Base-by-base conservation (phyloP, 2,888 invertebrate genomes). In the Heteromyza rotundicornis region DNA sequence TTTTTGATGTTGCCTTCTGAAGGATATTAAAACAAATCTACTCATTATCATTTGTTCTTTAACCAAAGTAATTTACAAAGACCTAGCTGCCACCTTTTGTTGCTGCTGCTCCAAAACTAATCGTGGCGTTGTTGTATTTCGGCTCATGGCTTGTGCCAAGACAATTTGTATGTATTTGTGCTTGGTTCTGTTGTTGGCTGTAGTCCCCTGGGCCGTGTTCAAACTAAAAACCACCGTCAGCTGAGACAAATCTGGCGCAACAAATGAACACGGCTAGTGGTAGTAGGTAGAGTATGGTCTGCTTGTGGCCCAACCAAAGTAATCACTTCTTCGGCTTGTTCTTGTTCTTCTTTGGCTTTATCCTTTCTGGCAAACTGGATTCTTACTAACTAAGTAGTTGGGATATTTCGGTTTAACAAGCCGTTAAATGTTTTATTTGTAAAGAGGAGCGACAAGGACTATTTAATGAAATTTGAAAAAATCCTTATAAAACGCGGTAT, bases 241-340 rank as follows among this genome's bases (percentile, higher is more conserved):
- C 67, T 72, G 72, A 73, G 76, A 77, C 78, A 74, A 75, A 75
- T 77, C 75, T 77, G 64, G 76, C 77, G 76, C 77, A 76, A 77
- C 75, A 77, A 75, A 75, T 75, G 75, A 73, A 47, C 17, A 20
- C 20, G 47, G 19, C 10, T 40, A 3, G 10, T 8, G 10, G 40
- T 40, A 12, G 40, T 47, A 3, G 47, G 20, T 2, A 47, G 3
- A 19, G 17, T 17, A 19, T 47, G 7, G 17, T 19, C 20, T 27
- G 27, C 40, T 36, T 57, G 14, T 17, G 2, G 19, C 14, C 36
- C 35, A 17, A 14, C 10, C 24, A 35, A 54, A 3, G 32, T 59
- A 50, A 35, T 52, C 57, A 23, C 51, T 23, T 62, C 19, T 16
- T 35, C 49, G 14, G 22, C 27, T 60, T 51, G 51, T 51, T 12